phyloP scores from a whole-genome alignment of 2,888 invertebrate genomes.

The Pediacus dermestoides region DNA sequence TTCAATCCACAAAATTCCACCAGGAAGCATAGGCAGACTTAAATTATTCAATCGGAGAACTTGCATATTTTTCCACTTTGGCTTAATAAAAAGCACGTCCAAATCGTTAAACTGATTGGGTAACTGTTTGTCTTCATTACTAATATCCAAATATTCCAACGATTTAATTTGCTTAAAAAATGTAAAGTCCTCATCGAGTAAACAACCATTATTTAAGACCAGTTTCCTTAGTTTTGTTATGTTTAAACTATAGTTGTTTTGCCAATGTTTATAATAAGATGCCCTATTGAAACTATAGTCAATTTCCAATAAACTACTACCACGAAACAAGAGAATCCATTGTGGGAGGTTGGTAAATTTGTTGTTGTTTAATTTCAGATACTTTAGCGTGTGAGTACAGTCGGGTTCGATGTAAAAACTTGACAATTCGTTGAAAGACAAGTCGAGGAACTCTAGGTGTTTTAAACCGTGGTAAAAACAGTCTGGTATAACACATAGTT shows the following conservation, averaged over 20 bases:
- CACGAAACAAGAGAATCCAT: slow-evolving; percentile 29
- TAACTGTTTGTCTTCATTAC: slow-evolving; percentile 20
- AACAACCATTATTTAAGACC: slow-evolving; percentile 23
- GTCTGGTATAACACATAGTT: slow-evolving; percentile 25
- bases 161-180: slow-evolving; percentile 27
- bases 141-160: slow-evolving; percentile 31
- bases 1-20: slow-evolving; percentile 28
- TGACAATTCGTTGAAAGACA: slow-evolving; percentile 27
- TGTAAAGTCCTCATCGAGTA: slow-evolving; percentile 25
- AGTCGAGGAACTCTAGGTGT: slow-evolving; percentile 25
- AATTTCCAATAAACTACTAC: slow-evolving; percentile 27
- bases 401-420: slow-evolving; percentile 29
- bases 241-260: slow-evolving; percentile 22
- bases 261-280: slow-evolving; percentile 22
- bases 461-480: slow-evolving; percentile 29
- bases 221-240: slow-evolving; percentile 24
- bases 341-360: slow-evolving; percentile 26
- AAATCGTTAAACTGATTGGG: slow-evolving; percentile 21
- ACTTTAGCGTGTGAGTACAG: slow-evolving; percentile 24
- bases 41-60: slow-evolving; percentile 27
- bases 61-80: slow-evolving; percentile 26
- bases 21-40: slow-evolving; percentile 28
- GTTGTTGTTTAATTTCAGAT: slow-evolving; percentile 28
- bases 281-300: slow-evolving; percentile 32
- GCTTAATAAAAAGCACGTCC: slow-evolving; percentile 29